Percentiles rank a stretch among this genome's conserved stretches.
Conservation (phyloP, 92 coral and sea anemone genomes). For the Siderastrea siderea region DNA sequence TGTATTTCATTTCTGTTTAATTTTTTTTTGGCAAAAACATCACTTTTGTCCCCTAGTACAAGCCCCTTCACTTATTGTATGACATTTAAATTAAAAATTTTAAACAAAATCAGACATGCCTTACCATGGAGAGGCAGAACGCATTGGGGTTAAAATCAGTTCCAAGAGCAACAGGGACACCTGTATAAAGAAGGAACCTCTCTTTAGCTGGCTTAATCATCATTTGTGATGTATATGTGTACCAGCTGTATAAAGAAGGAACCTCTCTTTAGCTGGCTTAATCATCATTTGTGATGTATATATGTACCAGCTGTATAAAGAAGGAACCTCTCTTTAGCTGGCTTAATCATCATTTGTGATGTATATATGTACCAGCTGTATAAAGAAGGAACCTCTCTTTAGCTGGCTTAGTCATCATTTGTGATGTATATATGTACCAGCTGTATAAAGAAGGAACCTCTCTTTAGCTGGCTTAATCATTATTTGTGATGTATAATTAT, state of each 20-base stretch:
- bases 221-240: background rate
- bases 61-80: background rate
- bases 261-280: background rate
- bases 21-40: too few relatives aligned
- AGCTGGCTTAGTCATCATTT: background rate
- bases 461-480: background rate
- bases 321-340: background rate
- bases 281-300: background rate
- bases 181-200: conserved; percentile 22
- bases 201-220: background rate
- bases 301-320: conserved; percentile 61
- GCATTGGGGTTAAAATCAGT: conserved; percentile 98
- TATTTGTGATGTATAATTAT: background rate
- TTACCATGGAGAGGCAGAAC: conserved; percentile 96
- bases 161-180: conserved; percentile 97
- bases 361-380: conserved; percentile 62
- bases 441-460: conserved; percentile 22
- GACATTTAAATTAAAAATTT: background rate
- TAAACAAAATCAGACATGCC: background rate
- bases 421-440: conserved; percentile 31
- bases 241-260: conserved; percentile 61
- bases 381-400: background rate
- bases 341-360: background rate
- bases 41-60: background rate
- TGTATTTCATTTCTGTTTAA: too few relatives aligned